These are phyloP conservation scores for Ptychadena robeensis DNA, from an alignment of 2,797 vertebrate genomes.

Conservation along the genomic window DNA sequence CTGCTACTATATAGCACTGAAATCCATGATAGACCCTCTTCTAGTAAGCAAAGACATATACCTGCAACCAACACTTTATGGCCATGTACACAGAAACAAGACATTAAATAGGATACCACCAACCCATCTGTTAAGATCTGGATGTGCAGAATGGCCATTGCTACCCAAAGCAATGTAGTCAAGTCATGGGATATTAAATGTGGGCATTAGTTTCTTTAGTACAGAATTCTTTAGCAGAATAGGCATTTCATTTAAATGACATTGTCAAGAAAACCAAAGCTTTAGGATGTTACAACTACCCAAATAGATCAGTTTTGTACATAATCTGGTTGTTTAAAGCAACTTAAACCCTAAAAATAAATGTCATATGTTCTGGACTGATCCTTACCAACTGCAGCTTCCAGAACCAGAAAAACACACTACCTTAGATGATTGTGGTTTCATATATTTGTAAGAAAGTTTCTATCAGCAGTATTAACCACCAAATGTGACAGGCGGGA, in stretches of 20 bases:
- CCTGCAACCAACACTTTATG: not conserved
- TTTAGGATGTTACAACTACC: not conserved
- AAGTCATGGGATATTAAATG: conserved; percentile 18
- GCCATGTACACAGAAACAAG: not conserved
- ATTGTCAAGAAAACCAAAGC: not conserved
- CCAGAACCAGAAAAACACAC: not conserved
- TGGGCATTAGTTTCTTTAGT: not conserved
- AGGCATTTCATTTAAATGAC: not conserved
- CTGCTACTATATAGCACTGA: not conserved
- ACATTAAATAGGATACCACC: not conserved
- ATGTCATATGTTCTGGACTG: not conserved
- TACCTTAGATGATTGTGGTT: not conserved
- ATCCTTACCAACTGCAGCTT: not conserved
- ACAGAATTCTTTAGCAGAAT: not conserved
- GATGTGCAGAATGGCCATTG: not conserved
- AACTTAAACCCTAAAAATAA: not conserved
- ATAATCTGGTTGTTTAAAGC: not conserved
- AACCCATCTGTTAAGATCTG: not conserved
- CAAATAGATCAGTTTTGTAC: not conserved
- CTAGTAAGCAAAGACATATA: not conserved
- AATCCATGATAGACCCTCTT: not conserved
- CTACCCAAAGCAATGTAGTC: not conserved
- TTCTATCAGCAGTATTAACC: not conserved
- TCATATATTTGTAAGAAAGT: not conserved
- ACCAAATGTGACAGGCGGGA: not conserved